phyloP scores from a whole-genome alignment of 2,797 vertebrate species.

The Diplodus puntazzo region DNA sequence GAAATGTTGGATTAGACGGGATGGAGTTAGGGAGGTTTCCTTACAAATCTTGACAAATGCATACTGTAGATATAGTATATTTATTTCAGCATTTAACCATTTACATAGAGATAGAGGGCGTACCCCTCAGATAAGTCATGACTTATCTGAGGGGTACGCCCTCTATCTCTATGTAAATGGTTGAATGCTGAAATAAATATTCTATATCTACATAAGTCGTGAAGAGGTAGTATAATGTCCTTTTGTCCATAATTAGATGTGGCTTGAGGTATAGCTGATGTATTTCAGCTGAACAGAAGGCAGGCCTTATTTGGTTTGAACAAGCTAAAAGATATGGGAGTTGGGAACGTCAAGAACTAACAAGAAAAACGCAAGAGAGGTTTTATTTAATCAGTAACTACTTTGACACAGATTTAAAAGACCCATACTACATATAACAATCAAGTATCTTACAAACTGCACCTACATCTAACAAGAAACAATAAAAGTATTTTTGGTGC shows the following conservation, averaged over 20 bases:
- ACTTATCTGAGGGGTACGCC: no score
- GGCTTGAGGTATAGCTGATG: not conserved
- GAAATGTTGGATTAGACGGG: constrained; percentile 22
- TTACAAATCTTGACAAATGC: constrained; percentile 30
- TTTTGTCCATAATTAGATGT: constrained; percentile 11
- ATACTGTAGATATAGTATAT: constrained; percentile 9
- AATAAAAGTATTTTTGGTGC: no score
- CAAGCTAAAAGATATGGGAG: not conserved
- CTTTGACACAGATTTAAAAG: no score
- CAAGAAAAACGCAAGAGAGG: no score
- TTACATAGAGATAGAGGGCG: constrained; percentile 6
- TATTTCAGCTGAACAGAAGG: constrained; percentile 30
- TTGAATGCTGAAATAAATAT: no score
- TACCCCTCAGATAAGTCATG: not conserved
- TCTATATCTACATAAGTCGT: no score
- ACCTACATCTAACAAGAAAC: no score
- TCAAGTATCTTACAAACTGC: no score
- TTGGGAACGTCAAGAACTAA: not conserved
- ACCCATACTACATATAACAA: no score
- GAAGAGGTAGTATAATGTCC: constrained; percentile 7
- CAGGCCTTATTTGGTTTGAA: not conserved
- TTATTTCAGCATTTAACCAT: constrained; percentile 30
- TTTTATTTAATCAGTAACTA: no score
- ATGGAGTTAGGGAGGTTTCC: constrained; percentile 31
- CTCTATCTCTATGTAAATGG: no score